Evolutionary conservation across 2,797 vertebrate species (phyloP).

Genomic region (Numenius phaeopus): DNA sequence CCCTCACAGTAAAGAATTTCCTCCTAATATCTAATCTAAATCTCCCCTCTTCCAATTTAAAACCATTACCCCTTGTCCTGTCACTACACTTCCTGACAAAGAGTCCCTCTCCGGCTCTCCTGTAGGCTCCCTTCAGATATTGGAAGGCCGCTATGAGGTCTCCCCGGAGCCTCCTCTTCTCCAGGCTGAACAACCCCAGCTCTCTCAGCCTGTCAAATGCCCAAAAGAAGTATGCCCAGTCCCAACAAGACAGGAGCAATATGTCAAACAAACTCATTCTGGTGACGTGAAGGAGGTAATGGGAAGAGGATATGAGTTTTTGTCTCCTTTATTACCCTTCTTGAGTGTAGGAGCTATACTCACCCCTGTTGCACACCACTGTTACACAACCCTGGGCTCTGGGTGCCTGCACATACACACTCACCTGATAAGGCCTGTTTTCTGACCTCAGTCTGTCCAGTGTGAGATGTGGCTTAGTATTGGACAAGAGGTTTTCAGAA

Average conservation of each 20-base stretch:
- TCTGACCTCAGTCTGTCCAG: background rate
- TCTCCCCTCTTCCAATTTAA: too few relatives aligned
- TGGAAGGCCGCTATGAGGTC: too few relatives aligned
- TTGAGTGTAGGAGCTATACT: background rate
- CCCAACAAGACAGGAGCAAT: background rate
- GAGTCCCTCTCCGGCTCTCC: too few relatives aligned
- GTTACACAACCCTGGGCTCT: background rate
- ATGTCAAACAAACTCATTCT: background rate
- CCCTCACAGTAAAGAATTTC: too few relatives aligned
- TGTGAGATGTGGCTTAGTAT: background rate
- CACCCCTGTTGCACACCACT: background rate
- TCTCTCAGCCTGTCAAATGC: too few relatives aligned
- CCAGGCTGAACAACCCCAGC: too few relatives aligned
- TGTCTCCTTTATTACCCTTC: background rate
- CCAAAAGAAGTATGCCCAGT: too few relatives aligned
- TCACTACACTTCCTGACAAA: too few relatives aligned
- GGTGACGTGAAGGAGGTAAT: background rate
- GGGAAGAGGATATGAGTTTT: background rate
- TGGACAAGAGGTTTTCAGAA: background rate
- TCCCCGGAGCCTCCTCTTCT: too few relatives aligned
- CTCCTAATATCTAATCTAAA: too few relatives aligned
- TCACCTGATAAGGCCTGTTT: background rate
- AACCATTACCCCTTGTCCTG: too few relatives aligned
- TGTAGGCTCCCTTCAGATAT: too few relatives aligned
- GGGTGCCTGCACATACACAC: background rate